These are phyloP conservation scores for Petroica traversi DNA, from an alignment of 2,113 vertebrate species.

Conservation along the genomic window DNA sequence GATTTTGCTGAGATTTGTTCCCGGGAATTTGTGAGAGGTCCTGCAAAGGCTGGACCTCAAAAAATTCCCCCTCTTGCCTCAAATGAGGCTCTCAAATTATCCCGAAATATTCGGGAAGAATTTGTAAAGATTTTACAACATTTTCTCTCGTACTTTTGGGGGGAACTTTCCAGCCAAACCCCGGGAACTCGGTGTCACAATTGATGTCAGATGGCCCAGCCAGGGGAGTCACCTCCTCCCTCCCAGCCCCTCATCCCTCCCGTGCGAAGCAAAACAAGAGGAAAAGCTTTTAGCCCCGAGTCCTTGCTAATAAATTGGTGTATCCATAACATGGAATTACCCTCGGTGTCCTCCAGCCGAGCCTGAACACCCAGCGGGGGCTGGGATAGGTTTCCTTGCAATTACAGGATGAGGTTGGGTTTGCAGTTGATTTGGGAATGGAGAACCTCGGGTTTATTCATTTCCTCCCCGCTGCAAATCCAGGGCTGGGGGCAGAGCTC, in stretches of 20 bases:
- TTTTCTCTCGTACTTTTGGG: rapidly evolving
- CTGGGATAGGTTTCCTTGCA: neutral
- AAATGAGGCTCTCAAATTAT: neutral
- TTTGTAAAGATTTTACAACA: neutral
- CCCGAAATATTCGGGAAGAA: rapidly evolving
- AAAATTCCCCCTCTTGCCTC: neutral
- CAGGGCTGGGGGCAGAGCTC: neutral
- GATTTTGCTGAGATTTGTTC: neutral
- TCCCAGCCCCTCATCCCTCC: neutral
- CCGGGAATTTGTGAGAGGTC: neutral
- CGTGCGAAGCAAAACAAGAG: neutral
- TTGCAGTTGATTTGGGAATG: conserved; percentile 14
- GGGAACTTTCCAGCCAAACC: neutral
- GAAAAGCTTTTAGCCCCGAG: neutral
- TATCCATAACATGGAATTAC: conserved; percentile 28
- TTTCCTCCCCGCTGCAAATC: conserved; percentile 18
- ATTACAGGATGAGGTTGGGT: neutral
- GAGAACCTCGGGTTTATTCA: neutral
- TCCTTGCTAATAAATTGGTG: neutral
- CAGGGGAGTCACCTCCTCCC: neutral
- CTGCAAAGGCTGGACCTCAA: too few species aligned
- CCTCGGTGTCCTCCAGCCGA: neutral
- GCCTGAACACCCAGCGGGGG: neutral
- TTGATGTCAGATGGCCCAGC: neutral
- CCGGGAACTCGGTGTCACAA: rapidly evolving